Base-by-base conservation (phyloP, 2,797 vertebrate species). In the Protonibea diacanthus region DNA sequence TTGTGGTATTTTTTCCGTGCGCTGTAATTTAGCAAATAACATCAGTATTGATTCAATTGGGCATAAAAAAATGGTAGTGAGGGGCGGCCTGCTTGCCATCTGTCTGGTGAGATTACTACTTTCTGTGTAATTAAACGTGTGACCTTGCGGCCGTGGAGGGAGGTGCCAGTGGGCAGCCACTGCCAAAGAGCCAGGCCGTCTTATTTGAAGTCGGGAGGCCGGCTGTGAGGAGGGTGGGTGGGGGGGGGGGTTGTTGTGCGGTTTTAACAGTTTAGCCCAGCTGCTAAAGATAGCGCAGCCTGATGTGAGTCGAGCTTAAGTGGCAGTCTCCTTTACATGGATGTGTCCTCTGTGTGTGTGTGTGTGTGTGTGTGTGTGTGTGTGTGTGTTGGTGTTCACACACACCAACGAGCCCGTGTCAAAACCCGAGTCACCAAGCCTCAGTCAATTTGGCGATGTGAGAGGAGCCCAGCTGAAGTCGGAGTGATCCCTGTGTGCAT, bases 61-160 rank as follows among this genome's bases (percentile, higher is more conserved):
- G 87, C 89, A 89, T 91, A 90, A 90, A 94, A 91, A 94, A 90
- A 91, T 92, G n/a, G n/a, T n/a, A n/a, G n/a, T 88, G 92, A 88
- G 92, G 89, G 76, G 80, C 82, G 74, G 91, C 88, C 87, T 93
- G 93, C 91, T 92, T 88, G 91, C 94, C 95, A 94, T 95, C 94
- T 95, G 94, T 94, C 93, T 88, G 86, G 74, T 89, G 86, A 92
- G 93, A 94, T 95, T 94, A 95, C 88, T 86, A 91, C 89, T 93
- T 94, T 95, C 91, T 94, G 90, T 87, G 90, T 95, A 95, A 95
- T 96, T 96, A 95, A 96, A 95, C 89, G 91, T 91, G 91, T 93
- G 94, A 95, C 95, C 93, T 91, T 87, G 90, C n/a, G 89, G 88
- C 85, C 74, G 48, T 72, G 57, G 85, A 82, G 89, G 91, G 90